Percentiles rank a stretch among this genome's conserved stretches.
Conservation (phyloP, 1,140 invertebrate genomes). For the Augochlora pura region DNA sequence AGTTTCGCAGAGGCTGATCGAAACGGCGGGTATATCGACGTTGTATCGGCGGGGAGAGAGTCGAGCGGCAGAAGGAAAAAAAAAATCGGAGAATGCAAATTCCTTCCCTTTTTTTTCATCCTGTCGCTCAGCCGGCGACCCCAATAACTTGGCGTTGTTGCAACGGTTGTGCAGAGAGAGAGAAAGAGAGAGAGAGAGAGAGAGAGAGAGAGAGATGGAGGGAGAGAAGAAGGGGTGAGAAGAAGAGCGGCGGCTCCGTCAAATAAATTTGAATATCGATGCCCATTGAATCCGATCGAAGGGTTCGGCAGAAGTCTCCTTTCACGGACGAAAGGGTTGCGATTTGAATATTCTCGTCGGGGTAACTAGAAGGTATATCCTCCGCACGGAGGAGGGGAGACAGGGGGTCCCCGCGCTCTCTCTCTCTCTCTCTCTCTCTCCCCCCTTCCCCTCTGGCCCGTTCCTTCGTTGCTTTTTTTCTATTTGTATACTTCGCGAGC, state of each 20-base stretch:
- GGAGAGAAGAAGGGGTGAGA: conserved; percentile 49
- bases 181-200: conserved; percentile 36
- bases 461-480: conserved; percentile 57
- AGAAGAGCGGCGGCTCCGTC: conserved; percentile 70
- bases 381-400: conserved; percentile 53
- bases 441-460: conserved; percentile 17
- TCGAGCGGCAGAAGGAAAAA: background rate
- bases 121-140: conserved; percentile 54
- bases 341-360: conserved; percentile 80
- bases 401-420: conserved; percentile 2
- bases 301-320: conserved; percentile 76
- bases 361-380: conserved; percentile 76
- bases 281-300: conserved; percentile 80
- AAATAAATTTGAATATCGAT: conserved; percentile 81
- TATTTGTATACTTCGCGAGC: conserved; percentile 79
- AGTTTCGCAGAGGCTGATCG: conserved; percentile 63
- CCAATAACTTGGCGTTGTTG: conserved; percentile 66
- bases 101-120: conserved; percentile 56
- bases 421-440: conserved; percentile 15
- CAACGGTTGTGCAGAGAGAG: conserved; percentile 72
- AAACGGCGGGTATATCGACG: conserved; percentile 50
- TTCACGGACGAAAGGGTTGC: conserved; percentile 77
- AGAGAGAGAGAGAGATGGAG: conserved; percentile 43
- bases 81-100: conserved; percentile 76
- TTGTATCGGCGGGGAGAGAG: background rate